phyloP scores from a whole-genome alignment of 2,113 vertebrate genomes.

The Thunnus thynnus region DNA sequence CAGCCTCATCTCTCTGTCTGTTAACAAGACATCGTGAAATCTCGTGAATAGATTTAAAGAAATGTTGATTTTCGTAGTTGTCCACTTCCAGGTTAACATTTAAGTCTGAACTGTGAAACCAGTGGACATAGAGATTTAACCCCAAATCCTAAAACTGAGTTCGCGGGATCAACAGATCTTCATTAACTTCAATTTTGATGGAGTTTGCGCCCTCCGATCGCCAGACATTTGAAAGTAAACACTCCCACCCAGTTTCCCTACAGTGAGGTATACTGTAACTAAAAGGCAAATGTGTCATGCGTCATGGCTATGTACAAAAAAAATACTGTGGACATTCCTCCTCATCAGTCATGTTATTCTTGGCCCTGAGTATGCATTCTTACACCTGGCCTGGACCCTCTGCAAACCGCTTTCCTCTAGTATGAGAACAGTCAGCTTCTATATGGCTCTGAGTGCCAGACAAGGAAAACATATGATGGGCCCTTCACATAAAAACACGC shows the following conservation, averaged over 20 bases:
- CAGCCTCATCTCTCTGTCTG: neutral
- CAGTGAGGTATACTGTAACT: slow-evolving; percentile 53
- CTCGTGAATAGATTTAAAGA: neutral
- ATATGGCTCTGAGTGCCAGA: slow-evolving; percentile 31
- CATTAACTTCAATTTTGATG: slow-evolving; percentile 6
- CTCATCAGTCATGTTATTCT: slow-evolving; percentile 72
- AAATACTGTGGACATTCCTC: slow-evolving; percentile 60
- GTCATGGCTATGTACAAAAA: slow-evolving; percentile 48
- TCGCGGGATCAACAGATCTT: slow-evolving; percentile 9
- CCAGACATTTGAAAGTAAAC: slow-evolving; percentile 56
- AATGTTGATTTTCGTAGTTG: neutral
- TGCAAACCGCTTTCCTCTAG: slow-evolving; percentile 42
- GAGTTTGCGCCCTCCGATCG: slow-evolving; percentile 11
- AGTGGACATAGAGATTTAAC: neutral
- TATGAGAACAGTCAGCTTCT: slow-evolving; percentile 56
- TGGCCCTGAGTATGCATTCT: slow-evolving; percentile 67
- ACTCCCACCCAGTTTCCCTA: slow-evolving; percentile 30
- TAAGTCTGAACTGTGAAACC: neutral
- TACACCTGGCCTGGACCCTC: slow-evolving; percentile 63
- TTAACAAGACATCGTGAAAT: neutral
- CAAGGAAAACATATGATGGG: slow-evolving; percentile 26
- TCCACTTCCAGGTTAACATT: neutral
- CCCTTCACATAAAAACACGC: slow-evolving; percentile 33
- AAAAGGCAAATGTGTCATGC: slow-evolving; percentile 30
- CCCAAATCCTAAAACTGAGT: neutral